Base-by-base conservation (phyloP, 2,797 vertebrate species). In the Lemur catta region DNA sequence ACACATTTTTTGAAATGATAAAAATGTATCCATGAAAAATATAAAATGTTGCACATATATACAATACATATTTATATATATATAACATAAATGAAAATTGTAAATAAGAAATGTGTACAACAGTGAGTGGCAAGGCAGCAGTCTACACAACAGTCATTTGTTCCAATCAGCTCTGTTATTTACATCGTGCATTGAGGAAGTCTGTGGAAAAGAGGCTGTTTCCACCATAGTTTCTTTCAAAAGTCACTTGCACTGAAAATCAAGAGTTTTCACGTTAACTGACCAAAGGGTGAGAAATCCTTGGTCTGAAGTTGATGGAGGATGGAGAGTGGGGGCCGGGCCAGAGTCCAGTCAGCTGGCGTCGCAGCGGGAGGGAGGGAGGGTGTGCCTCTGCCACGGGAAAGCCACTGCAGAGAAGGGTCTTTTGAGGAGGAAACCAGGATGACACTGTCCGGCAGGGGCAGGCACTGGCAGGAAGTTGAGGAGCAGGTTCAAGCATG, bases 1-100 rank as follows among this genome's bases (percentile, higher is more conserved):
- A 98, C 98, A 98, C 97, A 98, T 97, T 98, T 98, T 98, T 99
- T 99, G 98, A 99, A 99, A 99, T 99, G 99, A 98, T 98, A 98
- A 98, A 98, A 97, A 97, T 98, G 97, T 98, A 98, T 98, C 97
- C 82, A 61, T 97, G 97, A 98, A 98, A 97, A 98, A 98, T 98
- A 99, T 84, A 98, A 98, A 98, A 98, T 95, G 96, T 97, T 76
- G 97, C 97, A 79, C 87, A 96, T 98, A 98, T 98, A 97, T 94
- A 98, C 97, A 97, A 92, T 96, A 95, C 94, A 96, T 94, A 97
- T 76, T 89, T 97, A 91, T 96, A 97, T 96, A 97, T 97, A 98
- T 97, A 98, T 97, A 98, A 98, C 96, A 98, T 61, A 98, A 98
- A 98, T 98, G 97, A 95, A 93, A 96, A 97, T 61, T 65, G 95